phyloP scores from a whole-genome alignment of 2,113 vertebrate genomes.

The Brachionichthys hirsutus region DNA sequence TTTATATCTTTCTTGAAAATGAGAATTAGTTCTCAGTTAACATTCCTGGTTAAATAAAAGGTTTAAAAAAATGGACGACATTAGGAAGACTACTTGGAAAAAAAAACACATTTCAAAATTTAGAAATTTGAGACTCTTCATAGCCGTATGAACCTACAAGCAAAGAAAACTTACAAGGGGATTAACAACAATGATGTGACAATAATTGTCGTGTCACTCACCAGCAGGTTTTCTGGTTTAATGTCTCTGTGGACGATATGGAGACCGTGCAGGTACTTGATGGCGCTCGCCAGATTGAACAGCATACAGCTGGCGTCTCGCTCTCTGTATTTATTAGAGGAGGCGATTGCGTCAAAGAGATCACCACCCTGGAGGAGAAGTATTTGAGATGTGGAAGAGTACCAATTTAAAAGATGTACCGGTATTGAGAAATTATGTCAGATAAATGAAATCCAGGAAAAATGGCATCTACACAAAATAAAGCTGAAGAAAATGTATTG shows the following conservation, averaged over 20 bases:
- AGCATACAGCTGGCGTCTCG: slow-evolving; percentile 97
- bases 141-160: too few species aligned
- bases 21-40: too few species aligned
- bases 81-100: too few species aligned
- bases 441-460: background rate
- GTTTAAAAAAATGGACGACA: too few species aligned
- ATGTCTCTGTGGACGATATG: slow-evolving; percentile 98
- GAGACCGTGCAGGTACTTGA: slow-evolving; percentile 96
- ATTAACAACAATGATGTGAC: background rate
- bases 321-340: slow-evolving; percentile 96
- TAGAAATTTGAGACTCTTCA: too few species aligned
- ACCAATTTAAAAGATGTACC: too few species aligned
- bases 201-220: slow-evolving; percentile 63
- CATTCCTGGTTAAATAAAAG: too few species aligned
- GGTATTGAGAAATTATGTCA: background rate
- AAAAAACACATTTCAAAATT: too few species aligned
- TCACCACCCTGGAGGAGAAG: slow-evolving; percentile 89
- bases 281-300: slow-evolving; percentile 95
- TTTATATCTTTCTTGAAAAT: too few species aligned
- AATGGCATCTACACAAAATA: background rate
- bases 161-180: background rate
- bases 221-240: slow-evolving; percentile 97
- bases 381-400: background rate
- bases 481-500: background rate
- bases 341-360: slow-evolving; percentile 98